These are phyloP conservation scores for Diarsia brunnea DNA, from an alignment of 2,888 invertebrate genomes.

Conservation along the genomic window DNA sequence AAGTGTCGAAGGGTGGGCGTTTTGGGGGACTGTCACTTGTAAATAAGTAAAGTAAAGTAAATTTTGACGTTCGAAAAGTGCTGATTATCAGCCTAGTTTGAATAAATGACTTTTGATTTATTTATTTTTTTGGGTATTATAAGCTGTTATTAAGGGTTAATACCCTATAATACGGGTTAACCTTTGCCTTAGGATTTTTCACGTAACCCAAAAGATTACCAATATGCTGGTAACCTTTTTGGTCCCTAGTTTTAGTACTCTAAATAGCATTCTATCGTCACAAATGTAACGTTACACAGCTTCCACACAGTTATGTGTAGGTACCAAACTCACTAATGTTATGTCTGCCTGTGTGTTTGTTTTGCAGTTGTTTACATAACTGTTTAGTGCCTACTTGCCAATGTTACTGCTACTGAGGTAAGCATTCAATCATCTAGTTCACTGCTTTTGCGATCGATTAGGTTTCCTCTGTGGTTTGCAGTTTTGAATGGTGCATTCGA, in stretches of 20 bases:
- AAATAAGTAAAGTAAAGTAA: no score
- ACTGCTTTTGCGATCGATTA: slow-evolving; percentile 8
- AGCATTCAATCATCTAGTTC: slow-evolving; percentile 14
- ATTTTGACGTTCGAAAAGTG: no score
- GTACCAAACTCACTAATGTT: slow-evolving; percentile 14
- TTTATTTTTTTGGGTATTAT: no score
- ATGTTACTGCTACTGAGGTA: slow-evolving; percentile 2
- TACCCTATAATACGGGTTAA: no score
- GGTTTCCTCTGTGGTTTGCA: neutral
- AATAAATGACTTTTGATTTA: no score
- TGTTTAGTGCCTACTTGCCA: slow-evolving; percentile 3
- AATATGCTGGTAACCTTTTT: neutral
- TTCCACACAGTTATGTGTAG: neutral
- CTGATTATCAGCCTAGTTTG: no score
- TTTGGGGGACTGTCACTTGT: no score
- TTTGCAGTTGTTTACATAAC: slow-evolving; percentile 20
- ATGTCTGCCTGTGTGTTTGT: slow-evolving; percentile 20
- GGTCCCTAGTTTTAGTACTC: neutral
- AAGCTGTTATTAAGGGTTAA: no score
- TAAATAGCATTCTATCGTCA: neutral
- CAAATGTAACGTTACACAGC: neutral
- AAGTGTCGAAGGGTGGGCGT: no score
- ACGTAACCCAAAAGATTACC: no score
- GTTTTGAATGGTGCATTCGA: neutral
- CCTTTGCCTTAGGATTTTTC: neutral